Conservation (phyloP, 2,888 invertebrate genomes). For the Heliconius hortense region DNA sequence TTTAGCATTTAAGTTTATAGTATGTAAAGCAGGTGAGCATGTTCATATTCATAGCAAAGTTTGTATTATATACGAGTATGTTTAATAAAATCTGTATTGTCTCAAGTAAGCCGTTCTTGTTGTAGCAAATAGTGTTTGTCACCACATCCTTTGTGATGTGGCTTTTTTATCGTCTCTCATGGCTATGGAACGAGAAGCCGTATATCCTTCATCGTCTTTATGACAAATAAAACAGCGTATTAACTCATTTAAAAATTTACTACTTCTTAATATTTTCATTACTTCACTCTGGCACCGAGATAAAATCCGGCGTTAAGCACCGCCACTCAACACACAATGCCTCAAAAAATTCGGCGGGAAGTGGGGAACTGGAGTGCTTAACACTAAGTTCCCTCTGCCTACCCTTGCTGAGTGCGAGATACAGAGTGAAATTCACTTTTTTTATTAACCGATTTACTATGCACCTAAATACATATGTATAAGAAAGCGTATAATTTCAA, state of each 20-base stretch:
- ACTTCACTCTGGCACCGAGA: too few relatives aligned
- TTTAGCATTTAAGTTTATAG: neutral
- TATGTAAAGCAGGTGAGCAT: neutral
- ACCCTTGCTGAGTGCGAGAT: too few relatives aligned
- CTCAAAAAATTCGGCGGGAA: too few relatives aligned
- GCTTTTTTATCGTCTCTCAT: slow-evolving; percentile 55
- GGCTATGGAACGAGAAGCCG: slow-evolving; percentile 53
- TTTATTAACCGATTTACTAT: slow-evolving; percentile 14
- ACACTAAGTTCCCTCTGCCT: too few relatives aligned
- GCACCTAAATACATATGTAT: slow-evolving; percentile 24
- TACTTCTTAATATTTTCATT: too few relatives aligned
- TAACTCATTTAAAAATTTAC: slow-evolving; percentile 1
- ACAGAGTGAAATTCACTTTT: too few relatives aligned
- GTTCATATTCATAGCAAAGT: neutral
- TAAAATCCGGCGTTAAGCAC: too few relatives aligned
- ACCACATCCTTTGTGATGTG: slow-evolving; percentile 53
- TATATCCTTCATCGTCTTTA: slow-evolving; percentile 61
- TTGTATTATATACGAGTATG: neutral
- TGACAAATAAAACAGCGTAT: slow-evolving; percentile 55
- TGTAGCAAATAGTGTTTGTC: slow-evolving; percentile 28
- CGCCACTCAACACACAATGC: too few relatives aligned
- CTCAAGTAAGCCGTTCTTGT: neutral
- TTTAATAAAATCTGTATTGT: neutral
- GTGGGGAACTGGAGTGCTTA: too few relatives aligned
- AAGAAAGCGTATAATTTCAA: slow-evolving; percentile 31